Evolutionary conservation across 2,113 vertebrate genomes (phyloP).

Genomic region (Rattus rattus): DNA sequence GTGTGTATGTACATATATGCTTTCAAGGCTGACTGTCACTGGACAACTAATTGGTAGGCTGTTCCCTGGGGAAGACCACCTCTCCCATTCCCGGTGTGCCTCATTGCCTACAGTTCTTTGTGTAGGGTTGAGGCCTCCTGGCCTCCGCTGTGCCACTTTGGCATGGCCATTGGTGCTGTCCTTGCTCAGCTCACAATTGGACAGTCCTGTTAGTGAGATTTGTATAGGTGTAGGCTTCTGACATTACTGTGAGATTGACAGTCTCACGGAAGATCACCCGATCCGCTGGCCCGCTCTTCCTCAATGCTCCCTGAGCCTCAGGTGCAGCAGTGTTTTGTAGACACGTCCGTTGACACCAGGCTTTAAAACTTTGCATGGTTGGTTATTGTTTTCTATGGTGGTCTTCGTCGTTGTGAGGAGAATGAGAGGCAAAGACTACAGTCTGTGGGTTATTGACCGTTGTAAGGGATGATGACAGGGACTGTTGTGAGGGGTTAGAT

Average conservation of each 20-base stretch:
- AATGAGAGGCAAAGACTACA: background rate
- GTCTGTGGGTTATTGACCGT: background rate
- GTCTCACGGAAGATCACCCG: background rate
- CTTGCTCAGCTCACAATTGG: background rate
- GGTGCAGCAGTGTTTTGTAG: background rate
- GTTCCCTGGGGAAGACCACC: too few species aligned
- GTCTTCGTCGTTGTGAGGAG: background rate
- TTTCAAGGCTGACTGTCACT: background rate
- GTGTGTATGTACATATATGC: too few species aligned
- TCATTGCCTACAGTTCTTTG: background rate
- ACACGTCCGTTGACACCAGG: background rate
- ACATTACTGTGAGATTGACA: background rate
- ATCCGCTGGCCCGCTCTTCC: background rate
- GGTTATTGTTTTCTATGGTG: background rate
- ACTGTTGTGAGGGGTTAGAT: background rate
- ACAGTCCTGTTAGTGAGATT: background rate
- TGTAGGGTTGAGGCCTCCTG: too few species aligned
- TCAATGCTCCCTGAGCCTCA: background rate
- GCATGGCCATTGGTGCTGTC: too few species aligned
- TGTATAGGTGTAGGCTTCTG: too few species aligned
- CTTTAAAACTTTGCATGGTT: too few species aligned
- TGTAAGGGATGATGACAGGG: background rate
- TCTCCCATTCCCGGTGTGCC: too few species aligned
- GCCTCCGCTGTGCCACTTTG: background rate
- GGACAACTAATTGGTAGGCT: background rate